Conservation (phyloP, 2,113 vertebrate genomes). For the Bubalus kerabau region DNA sequence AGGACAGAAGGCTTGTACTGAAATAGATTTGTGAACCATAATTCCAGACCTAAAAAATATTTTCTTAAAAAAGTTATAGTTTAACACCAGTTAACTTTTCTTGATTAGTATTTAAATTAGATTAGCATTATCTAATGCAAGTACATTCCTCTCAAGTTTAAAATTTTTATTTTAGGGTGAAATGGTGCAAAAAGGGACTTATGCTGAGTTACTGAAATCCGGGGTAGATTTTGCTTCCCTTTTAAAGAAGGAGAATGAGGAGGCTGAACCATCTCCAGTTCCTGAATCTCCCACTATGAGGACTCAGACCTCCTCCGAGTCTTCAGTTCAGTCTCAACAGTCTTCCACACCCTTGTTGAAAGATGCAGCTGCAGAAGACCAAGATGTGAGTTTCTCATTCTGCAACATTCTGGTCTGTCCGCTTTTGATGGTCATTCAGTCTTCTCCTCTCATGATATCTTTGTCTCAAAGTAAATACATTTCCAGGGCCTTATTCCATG, state of each 20-base stretch:
- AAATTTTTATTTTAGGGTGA: slow-evolving; percentile 82
- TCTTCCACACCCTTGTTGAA: slow-evolving; percentile 86
- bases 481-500: too few relatives aligned
- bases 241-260: slow-evolving; percentile 84
- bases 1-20: background rate
- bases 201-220: slow-evolving; percentile 87
- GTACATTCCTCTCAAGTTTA: background rate
- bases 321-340: slow-evolving; percentile 84
- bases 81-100: background rate
- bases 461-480: background rate
- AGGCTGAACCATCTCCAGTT: slow-evolving; percentile 76
- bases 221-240: slow-evolving; percentile 92
- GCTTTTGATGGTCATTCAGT: background rate
- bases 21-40: background rate
- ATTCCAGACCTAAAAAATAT: background rate
- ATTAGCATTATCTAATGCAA: background rate
- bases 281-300: slow-evolving; percentile 72
- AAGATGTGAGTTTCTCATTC: slow-evolving; percentile 77
- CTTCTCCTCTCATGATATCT: background rate
- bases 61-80: background rate
- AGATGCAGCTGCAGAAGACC: slow-evolving; percentile 81
- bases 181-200: slow-evolving; percentile 91
- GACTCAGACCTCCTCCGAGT: slow-evolving; percentile 90
- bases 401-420: accelerated
- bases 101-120: background rate